Base-by-base conservation (phyloP, 2,797 vertebrate genomes). In the Cryptoprocta ferox region DNA sequence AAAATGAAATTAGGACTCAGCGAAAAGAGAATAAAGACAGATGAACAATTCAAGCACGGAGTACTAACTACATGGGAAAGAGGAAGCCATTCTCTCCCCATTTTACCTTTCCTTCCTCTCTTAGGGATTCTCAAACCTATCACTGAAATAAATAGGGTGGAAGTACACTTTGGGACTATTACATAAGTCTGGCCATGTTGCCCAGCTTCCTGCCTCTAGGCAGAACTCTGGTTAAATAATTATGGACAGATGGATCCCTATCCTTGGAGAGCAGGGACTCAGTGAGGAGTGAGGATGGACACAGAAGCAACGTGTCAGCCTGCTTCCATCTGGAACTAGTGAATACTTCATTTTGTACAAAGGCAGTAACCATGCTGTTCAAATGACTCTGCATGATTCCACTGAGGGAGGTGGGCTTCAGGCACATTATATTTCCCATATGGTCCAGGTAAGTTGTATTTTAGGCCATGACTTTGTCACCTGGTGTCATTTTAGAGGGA, bases 181-280 rank as follows among this genome's bases (percentile, higher is more conserved):
- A 97, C 16, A 28, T 92, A 98, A 96, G 39, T 32, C 73, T 95
- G 35, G 13, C 26, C 39, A 56, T 26, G 61, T 79, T 85, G 61
- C n/a, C 65, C 76, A 59, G 80, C 91, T 95, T 96, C 63, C 81
- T 92, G 86, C 93, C 97, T 90, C 61, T 35, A 66, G 93, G 93
- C 89, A 95, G 76, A 95, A 71, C 10, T 81, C 56, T 85, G 91
- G 86, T 96, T 97, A 80, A 94, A 85, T 79, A 87, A 84, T 95
- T 93, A 83, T 91, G 87, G 86, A 96, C 94, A 97, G 96, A 97
- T 98, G 93, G 93, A 87, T 94, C n/a, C 50, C 65, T 90, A n/a
- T 88, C 93, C 87, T 96, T 82, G 48, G 94, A 95, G 83, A 97
- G 35, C 59, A 89, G 86, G 75, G 61, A 86, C 63, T 59, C 91